Evolutionary conservation across 2,888 invertebrate species (phyloP), one percentile per base, ranked within the genome.

Genomic region (Pyralis farinalis): DNA sequence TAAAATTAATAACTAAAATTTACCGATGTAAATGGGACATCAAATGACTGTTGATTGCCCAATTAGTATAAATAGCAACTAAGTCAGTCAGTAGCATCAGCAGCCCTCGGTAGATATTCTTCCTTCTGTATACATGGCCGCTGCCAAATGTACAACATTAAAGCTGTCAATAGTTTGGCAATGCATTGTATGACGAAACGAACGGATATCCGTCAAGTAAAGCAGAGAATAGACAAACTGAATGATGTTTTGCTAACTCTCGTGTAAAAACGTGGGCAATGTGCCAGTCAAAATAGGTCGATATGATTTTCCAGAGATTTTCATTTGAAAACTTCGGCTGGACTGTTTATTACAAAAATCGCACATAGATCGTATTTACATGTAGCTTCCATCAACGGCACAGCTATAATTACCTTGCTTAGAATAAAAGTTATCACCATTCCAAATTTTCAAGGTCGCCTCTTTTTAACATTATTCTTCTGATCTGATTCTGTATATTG

Each of bases 241-340:
- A 39, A 33, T 39, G 27, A 39, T 33, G 16, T 22, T 21, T 31
- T 12, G 31, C 31, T 12, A 27, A 20, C 12, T 10, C 33, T 7
- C 27, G 28, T 33, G 38, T 22, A 32, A 38, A 37, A 31, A 11
- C 11, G 10, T 31, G 31, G 33, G 39, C 39, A 12, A 20, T 9
- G 9, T 27, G 50, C 50, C 50, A 50, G 40, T 32, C 37, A 40
- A 51, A 46, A 39, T 46, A 44, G 47, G 47, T 43, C 49, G 40
- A 42, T 33, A 16, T 27, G 32, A 37, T 41, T 38, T 32, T 37
- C 40, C 44, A 42, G 46, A 32, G 33, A 46, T 46, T 47, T 45
- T 51, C 46, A 51, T 47, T 51, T 25, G 39, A 42, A 44, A 44
- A 32, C 40, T 40, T 29, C 40, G 47, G 47, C 4, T 2, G 4